phyloP scores from a whole-genome alignment of 2,797 vertebrate species.

The Pelodytes ibericus region DNA sequence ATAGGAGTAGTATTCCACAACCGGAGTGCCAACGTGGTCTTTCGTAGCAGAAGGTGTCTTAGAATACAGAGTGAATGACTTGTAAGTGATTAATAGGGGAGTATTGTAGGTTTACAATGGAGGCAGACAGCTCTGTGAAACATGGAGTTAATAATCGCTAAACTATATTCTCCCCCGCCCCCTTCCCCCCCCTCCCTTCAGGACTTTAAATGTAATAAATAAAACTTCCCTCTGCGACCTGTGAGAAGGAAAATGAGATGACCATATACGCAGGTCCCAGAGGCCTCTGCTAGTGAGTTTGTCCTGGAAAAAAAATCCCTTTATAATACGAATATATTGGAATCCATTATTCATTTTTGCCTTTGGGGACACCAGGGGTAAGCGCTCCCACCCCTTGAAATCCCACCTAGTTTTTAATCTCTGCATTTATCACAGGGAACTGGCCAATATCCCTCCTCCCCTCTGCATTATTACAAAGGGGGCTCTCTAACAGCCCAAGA shows the following conservation, averaged over 20 bases:
- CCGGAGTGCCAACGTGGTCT: neutral
- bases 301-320: constrained; percentile 39
- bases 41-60: neutral
- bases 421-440: constrained; percentile 66
- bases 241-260: constrained; percentile 51
- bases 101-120: constrained; percentile 1
- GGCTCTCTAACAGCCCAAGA: constrained; percentile 59
- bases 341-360: constrained; percentile 55
- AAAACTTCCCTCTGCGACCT: constrained; percentile 41
- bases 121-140: constrained; percentile 12
- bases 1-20: neutral
- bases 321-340: constrained; percentile 49
- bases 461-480: constrained; percentile 71
- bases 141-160: constrained; percentile 39
- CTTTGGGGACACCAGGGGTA: constrained; percentile 38
- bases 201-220: constrained; percentile 50
- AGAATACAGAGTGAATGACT: too few species aligned
- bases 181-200: constrained; percentile 4
- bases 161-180: neutral
- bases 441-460: constrained; percentile 55
- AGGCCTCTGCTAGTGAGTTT: constrained; percentile 35
- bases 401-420: constrained; percentile 68
- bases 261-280: constrained; percentile 42
- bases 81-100: constrained; percentile 1
- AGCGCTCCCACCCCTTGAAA: constrained; percentile 55